Evolutionary conservation across 2,797 vertebrate genomes (phyloP), one percentile per base, ranked within the genome.

Genomic region (Pseudopleuronectes americanus): DNA sequence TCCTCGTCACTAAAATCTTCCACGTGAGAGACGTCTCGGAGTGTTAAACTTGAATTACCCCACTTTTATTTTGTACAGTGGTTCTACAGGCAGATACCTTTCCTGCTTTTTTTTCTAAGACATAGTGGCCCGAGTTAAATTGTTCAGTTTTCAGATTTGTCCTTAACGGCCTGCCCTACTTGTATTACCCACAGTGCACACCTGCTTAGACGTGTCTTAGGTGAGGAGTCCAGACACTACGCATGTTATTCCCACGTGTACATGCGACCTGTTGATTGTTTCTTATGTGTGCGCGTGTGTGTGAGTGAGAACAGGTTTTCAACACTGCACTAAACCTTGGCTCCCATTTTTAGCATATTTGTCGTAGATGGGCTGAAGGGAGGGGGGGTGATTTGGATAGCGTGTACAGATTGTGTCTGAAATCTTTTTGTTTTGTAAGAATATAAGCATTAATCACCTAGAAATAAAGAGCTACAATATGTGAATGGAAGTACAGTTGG

Each of bases 301-400:
- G 83, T 41, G 57, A 23, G 57, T 8, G 36, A 7, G 81, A 91
- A 90, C 85, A 80, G 86, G 87, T 92, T 94, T 89, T 90, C 79
- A 92, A 91, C 91, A 94, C 93, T 95, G 93, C 94, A 95, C 93
- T 95, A 93, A 93, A 76, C 80, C 71, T 68, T 88, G 78, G 86
- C 85, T 91, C 87, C 83, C 72, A 75, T 89, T 86, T 86, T 89
- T 84, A 67, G 82, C 62, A 57, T 91, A 83, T 87, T 90, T 89
- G 83, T 92, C 74, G 21, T 79, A 69, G 81, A 82, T 62, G 84
- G 76, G 65, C 74, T 79, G 77, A 87, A 72, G 87, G 80, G 81
- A 76, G 72, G 74, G 80, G 64, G 72, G 74, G 80, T 82, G 84
- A 83, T 79, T 76, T 80, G 65, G 74, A 77, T 84, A 80, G 85